Base-by-base conservation (phyloP, 2,888 invertebrate species). In the Elmis aenea region DNA sequence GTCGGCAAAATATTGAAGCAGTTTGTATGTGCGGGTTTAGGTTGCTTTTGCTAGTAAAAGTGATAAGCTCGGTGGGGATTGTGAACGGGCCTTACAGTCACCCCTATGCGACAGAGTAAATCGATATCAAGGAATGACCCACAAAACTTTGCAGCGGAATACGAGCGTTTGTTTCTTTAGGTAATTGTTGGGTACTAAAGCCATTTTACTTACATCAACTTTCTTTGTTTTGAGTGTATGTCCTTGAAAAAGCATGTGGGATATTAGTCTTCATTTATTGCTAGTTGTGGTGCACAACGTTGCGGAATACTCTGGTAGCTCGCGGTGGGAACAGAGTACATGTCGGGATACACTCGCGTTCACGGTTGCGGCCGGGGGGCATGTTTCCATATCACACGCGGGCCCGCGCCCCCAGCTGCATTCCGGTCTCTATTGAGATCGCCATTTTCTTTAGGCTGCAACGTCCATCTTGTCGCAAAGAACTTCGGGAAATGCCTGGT, bases 221-320 rank as follows among this genome's bases (percentile, higher is more conserved):
- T 58, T 61, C 60, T 62, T 62, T 63, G 59, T 61, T 62, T 59
- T 56, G 55, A 55, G 54, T 60, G 56, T 63, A 60, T 61, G 62
- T 66, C 61, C 62, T 59, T 63, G 64, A 62, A 63, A 62, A 62
- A 62, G 58, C 64, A 64, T 65, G 58, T 54, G 59, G 55, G 58
- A 58, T 59, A 59, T 62, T 61, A 62, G 63, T 64, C 64, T 65
- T 64, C 64, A 64, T 64, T 62, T 64, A 65, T 63, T 66, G 64
- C 61, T 62, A 58, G 60, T 59, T 59, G 58, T 58, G 51, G 49
- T 53, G 48, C 55, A 56, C 59, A 57, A 55, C 51, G 48, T 50
- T 52, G 50, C 49, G 48, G 51, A 54, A 54, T 50, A 49, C 49
- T 50, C 44, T 52, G 51, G 54, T 54, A 54, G 50, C 49, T 45